Conservation (phyloP, 2,888 invertebrate species). For the Athetis lepigone region DNA sequence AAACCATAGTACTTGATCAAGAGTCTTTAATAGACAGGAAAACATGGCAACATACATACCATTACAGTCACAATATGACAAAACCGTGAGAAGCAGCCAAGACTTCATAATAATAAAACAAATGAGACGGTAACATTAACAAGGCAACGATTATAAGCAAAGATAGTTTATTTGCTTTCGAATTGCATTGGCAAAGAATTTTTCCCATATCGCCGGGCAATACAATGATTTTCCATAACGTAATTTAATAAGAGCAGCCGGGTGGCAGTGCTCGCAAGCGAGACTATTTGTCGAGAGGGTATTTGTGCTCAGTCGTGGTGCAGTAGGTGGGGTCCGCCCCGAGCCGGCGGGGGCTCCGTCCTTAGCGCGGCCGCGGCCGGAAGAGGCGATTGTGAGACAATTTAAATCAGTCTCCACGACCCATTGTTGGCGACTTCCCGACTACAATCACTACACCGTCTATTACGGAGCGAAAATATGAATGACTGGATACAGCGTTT, state of each 20-base stretch:
- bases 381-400: conserved; percentile 87
- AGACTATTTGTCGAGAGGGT: conserved; percentile 66
- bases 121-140: conserved; percentile 50
- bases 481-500: conserved; percentile 55
- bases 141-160: conserved; percentile 58
- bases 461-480: conserved; percentile 63
- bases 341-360: conserved; percentile 67
- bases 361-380: conserved; percentile 76
- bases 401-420: conserved; percentile 81
- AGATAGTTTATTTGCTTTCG: conserved; percentile 52
- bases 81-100: conserved; percentile 65
- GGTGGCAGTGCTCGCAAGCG: conserved; percentile 62
- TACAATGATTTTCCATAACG: conserved; percentile 57
- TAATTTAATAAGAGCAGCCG: conserved; percentile 54
- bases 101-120: conserved; percentile 49
- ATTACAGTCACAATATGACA: conserved; percentile 50
- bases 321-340: conserved; percentile 58
- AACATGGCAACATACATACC: conserved; percentile 36
- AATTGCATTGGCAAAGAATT: conserved; percentile 45
- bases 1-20: conserved; percentile 23
- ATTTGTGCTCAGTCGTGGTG: conserved; percentile 64
- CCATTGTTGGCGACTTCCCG: conserved; percentile 82
- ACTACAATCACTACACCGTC: conserved; percentile 66
- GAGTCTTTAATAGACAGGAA: conserved; percentile 25
- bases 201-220: conserved; percentile 59